phyloP scores from a whole-genome alignment of 2,888 invertebrate genomes.

The Agelastica alni region DNA sequence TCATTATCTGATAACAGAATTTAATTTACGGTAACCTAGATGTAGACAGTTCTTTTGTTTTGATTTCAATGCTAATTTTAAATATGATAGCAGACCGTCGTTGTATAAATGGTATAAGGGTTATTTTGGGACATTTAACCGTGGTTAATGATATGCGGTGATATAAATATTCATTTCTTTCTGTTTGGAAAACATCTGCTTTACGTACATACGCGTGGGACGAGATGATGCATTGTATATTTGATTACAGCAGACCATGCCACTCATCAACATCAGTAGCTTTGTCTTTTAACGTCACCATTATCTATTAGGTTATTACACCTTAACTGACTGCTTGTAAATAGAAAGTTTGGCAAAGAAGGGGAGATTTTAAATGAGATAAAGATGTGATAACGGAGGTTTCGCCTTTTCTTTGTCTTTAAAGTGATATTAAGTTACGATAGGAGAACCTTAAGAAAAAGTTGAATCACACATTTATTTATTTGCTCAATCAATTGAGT shows the following conservation, averaged over 20 bases:
- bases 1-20: conserved; percentile 15
- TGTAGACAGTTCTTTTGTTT: conserved; percentile 34
- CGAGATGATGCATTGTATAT: conserved; percentile 45
- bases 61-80: conserved; percentile 33
- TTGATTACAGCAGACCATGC: conserved; percentile 49
- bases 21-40: conserved; percentile 39
- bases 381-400: conserved; percentile 35
- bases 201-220: conserved; percentile 40
- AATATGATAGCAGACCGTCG: conserved; percentile 41
- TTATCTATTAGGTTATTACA: conserved; percentile 16
- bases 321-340: conserved; percentile 38
- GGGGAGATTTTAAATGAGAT: conserved; percentile 38
- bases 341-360: conserved; percentile 56
- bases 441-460: no score
- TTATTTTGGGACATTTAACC: conserved; percentile 44
- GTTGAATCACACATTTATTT: no score
- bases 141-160: conserved; percentile 37
- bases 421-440: background rate
- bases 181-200: conserved; percentile 47
- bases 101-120: conserved; percentile 43
- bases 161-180: conserved; percentile 51
- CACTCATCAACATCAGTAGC: conserved; percentile 26
- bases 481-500: no score
- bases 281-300: conserved; percentile 8
- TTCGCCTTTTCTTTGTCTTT: conserved; percentile 33